Conservation (phyloP, 2,113 vertebrate genomes). For the Merops nubicus region DNA sequence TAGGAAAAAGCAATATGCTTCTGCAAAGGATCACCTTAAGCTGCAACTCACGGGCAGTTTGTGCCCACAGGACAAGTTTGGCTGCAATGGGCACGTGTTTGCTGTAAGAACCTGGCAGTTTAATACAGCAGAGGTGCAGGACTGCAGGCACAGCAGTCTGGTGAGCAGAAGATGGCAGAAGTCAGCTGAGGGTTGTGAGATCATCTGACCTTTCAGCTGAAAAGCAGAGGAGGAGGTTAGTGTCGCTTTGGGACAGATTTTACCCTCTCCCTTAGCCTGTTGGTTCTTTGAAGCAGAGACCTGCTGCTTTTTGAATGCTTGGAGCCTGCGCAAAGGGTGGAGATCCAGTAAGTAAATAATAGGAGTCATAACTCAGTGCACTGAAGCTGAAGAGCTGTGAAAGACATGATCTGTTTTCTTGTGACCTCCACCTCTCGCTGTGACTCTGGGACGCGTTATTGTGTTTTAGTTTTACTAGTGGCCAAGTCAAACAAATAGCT, state of each 20-base stretch:
- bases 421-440: slow-evolving; percentile 47
- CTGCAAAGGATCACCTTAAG: neutral
- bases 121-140: neutral
- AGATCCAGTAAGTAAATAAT: slow-evolving; percentile 37
- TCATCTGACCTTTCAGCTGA: neutral
- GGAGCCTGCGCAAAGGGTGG: neutral
- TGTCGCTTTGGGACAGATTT: neutral
- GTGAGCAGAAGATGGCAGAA: neutral
- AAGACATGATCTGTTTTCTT: slow-evolving; percentile 51
- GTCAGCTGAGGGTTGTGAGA: neutral
- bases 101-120: neutral
- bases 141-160: neutral
- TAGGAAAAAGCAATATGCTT: neutral
- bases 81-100: accelerated
- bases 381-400: slow-evolving; percentile 36
- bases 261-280: neutral
- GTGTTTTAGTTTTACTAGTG: slow-evolving; percentile 41
- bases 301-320: slow-evolving; percentile 19
- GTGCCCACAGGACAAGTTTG: neutral
- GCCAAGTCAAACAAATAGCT: slow-evolving; percentile 65
- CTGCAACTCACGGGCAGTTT: neutral
- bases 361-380: slow-evolving; percentile 11
- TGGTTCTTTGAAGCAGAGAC: slow-evolving; percentile 20
- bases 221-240: neutral
- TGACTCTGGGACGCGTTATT: slow-evolving; percentile 4